Base-by-base conservation (phyloP, 2,888 invertebrate species). In the Athripsodes cinereus region DNA sequence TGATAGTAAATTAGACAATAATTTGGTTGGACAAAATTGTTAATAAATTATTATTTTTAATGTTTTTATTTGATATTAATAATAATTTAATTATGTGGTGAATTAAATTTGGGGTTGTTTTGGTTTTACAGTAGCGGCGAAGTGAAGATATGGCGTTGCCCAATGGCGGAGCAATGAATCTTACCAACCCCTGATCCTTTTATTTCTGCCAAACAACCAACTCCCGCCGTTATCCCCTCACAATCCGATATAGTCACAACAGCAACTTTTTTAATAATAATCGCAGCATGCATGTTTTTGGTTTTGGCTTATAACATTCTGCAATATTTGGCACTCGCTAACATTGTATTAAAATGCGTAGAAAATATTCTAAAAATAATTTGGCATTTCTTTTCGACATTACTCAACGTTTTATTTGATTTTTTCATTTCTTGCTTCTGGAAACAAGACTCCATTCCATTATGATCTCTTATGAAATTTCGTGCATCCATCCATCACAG, bases 71-170 rank as follows among this genome's bases (percentile, higher is more conserved):
- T n/a, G n/a, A n/a, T n/a, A n/a, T n/a, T n/a, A n/a, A n/a, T n/a
- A n/a, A n/a, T n/a, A n/a, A n/a, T n/a, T n/a, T n/a, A n/a, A n/a
- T n/a, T 52, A 34, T 18, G 52, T 52, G 22, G 22, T 21, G 18
- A 53, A 46, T 53, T 19, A 22, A 22, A 46, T n/a, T 46, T 31
- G 18, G 34, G 52, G 59, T 57, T 59, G 53, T 65, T 57, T 65
- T 64, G 62, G 59, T 64, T 70, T 85, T 85, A 72, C 85, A 85
- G 85, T 80, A 82, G 83, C 79, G 85, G 85, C 73, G 85, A 85
- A 74, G 83, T 85, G 75, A 85, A 84, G 73, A 80, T 84, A 72
- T 85, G 85, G 85, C 75, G 78, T 66, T 67, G 75, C 68, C 64
- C 72, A 70, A 57, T 62, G 60, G 68, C 69, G 70, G 77, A 78